These are phyloP conservation scores for Cephus pygmeus DNA, from an alignment of 2,888 invertebrate species.

Conservation along the genomic window DNA sequence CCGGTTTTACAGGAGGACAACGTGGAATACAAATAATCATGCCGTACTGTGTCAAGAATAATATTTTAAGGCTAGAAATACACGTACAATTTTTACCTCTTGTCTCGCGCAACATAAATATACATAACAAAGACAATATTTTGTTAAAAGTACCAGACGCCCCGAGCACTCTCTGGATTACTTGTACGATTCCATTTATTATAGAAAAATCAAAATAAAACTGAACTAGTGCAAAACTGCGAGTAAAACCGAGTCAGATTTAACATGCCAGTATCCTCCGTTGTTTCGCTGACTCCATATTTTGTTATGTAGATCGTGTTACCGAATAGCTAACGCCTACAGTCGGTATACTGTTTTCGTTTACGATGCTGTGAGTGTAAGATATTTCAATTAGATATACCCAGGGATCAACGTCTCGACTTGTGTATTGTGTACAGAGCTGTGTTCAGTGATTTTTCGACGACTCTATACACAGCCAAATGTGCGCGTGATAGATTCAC, in stretches of 20 bases:
- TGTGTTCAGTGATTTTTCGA: background rate
- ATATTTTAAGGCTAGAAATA: background rate
- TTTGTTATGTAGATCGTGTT: background rate
- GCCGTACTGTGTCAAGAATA: background rate
- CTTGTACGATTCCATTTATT: background rate
- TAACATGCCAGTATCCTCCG: background rate
- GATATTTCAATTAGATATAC: background rate
- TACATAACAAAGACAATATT: background rate
- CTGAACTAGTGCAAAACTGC: background rate
- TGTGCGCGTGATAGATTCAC: background rate
- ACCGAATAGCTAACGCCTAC: background rate
- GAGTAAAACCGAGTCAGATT: background rate
- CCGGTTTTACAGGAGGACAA: background rate
- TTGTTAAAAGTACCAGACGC: background rate
- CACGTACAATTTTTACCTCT: background rate
- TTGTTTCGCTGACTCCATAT: background rate
- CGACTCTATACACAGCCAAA: background rate
- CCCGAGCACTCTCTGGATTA: background rate
- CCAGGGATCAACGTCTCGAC: background rate
- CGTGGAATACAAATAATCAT: background rate
- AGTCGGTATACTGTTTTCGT: background rate
- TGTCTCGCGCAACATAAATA: background rate
- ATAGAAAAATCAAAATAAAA: background rate
- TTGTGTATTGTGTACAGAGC: background rate
- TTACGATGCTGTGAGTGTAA: background rate